phyloP scores from a whole-genome alignment of 2,888 invertebrate genomes.

The Epistrophe grossulariae region DNA sequence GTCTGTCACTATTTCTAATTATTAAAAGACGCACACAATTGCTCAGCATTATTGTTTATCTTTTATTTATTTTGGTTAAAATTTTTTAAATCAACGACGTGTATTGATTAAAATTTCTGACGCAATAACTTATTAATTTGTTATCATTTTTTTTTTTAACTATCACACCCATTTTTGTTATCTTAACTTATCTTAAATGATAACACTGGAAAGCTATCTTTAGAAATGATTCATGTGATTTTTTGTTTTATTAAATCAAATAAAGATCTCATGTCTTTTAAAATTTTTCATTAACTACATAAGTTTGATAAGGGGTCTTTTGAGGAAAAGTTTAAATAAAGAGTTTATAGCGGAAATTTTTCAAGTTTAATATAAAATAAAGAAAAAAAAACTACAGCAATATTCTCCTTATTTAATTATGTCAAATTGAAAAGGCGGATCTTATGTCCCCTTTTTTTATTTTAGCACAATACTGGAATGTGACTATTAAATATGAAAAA shows the following conservation, averaged over 20 bases:
- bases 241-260: not conserved
- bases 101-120: not conserved
- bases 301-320: no score
- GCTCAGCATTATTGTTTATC: constrained; percentile 1
- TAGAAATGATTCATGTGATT: not conserved
- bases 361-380: no score
- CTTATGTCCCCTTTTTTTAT: no score
- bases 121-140: not conserved
- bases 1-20: not conserved
- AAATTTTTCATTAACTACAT: not conserved
- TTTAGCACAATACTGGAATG: no score
- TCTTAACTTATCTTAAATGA: not conserved
- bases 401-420: no score
- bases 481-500: no score
- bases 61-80: not conserved
- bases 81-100: not conserved
- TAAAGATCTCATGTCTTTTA: not conserved
- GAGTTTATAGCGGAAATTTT: no score
- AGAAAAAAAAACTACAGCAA: no score
- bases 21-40: constrained; percentile 1
- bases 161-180: constrained; percentile 6
- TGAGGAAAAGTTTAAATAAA: no score
- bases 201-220: not conserved
- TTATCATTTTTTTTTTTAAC: not conserved
- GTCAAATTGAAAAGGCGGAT: no score